Evolutionary conservation across 2,797 vertebrate genomes (phyloP), one percentile per base, ranked within the genome.

Genomic region (Pagetopsis macropterus): DNA sequence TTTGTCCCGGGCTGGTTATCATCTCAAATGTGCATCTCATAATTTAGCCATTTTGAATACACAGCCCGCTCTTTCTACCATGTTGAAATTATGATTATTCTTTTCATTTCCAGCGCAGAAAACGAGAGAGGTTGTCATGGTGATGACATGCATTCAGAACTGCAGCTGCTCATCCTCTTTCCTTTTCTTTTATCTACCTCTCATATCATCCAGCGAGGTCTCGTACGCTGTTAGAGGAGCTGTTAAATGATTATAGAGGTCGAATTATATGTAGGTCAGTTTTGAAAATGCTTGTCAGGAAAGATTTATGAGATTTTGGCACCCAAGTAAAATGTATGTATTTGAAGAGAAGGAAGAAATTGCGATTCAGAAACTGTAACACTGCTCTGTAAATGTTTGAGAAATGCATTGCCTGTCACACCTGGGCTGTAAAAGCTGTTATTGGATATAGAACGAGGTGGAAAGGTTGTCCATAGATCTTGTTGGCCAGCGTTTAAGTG

Each of bases 91-190:
- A 41, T 64, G 6, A 44, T 61, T 62, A 16, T 56, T 46, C 33
- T 46, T 62, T 74, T 41, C 17, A 40, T 83, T 86, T 80, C 45
- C 66, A 66, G 44, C 71, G 51, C 70, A 86, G 66, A 76, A 88
- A 73, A 63, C 55, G 79, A 89, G 80, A 88, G 89, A 85, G 88
- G 90, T 91, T 89, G 89, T 86, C 91, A 88, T 91, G 82, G 84
- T 75, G 88, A 91, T 87, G 84, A 88, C 76, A 51, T 88, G 88
- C 88, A 87, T 87, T 83, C 78, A 85, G 79, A 84, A 84, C 76
- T 83, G 83, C 89, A 90, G 89, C 87, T 91, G 86, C 86, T 87
- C 88, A 75, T 91, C 81, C 60, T 75, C 87, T 52, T 14, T 21
- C 2, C 8, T 9, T 37, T 54, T 4, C 31, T 33, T 21, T 87